A percentile compares a stretch with the other conserved stretches of the same genome.
Evolutionary conservation across 92 coral and sea anemone species (phyloP).

Genomic region (Nematostella vectensis): DNA sequence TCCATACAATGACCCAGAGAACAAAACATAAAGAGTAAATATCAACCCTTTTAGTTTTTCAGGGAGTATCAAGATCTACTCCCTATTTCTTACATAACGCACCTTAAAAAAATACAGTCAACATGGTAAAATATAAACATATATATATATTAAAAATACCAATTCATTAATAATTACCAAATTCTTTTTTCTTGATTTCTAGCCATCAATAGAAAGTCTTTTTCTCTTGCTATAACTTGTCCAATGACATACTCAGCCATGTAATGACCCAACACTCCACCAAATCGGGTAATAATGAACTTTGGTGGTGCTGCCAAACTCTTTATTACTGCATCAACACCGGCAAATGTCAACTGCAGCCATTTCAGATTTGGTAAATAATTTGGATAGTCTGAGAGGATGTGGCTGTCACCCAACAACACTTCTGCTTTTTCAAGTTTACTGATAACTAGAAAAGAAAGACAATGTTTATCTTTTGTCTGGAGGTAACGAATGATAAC

Average conservation of each 20-base stretch:
- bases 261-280: conserved; percentile 64
- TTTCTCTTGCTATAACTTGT: conserved; percentile 73
- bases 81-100: too few species aligned
- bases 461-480: background rate
- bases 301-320: conserved; percentile 32
- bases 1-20: too few species aligned
- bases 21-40: too few species aligned
- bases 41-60: too few species aligned
- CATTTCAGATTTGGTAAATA: conserved; percentile 70
- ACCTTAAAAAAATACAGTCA: too few species aligned
- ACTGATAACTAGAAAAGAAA: conserved; percentile 6
- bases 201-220: conserved; percentile 39
- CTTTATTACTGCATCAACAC: conserved; percentile 44
- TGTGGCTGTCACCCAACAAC: conserved; percentile 49
- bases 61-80: too few species aligned
- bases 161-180: conserved; percentile 41
- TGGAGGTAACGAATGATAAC: background rate
- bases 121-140: too few species aligned
- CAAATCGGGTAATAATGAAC: conserved; percentile 60
- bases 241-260: conserved; percentile 83
- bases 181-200: conserved; percentile 37
- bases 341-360: conserved; percentile 90
- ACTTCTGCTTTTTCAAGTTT: conserved; percentile 64
- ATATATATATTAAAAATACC: too few species aligned
- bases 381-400: conserved; percentile 19